phyloP scores from a whole-genome alignment of 2,797 vertebrate species.

The Bucorvus abyssinicus region DNA sequence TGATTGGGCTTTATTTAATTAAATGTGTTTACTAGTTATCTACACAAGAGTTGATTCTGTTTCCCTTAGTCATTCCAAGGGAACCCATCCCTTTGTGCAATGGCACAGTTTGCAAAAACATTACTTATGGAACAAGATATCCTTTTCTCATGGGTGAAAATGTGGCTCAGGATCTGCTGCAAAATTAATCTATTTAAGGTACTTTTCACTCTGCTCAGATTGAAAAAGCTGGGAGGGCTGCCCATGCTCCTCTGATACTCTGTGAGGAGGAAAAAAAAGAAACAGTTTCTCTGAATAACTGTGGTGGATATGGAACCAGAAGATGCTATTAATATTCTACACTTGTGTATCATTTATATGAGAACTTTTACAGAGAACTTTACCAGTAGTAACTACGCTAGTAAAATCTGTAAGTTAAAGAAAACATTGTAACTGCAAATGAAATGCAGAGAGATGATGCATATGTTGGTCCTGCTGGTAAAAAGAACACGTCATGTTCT shows the following conservation, averaged over 20 bases:
- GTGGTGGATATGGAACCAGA: neutral
- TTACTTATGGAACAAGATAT: neutral
- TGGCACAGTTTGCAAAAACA: neutral
- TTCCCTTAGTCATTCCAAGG: neutral
- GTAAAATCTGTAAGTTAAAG: neutral
- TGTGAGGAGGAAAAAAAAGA: neutral
- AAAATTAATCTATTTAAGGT: neutral
- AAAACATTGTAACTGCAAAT: neutral
- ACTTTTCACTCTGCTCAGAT: neutral
- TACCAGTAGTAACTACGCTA: neutral
- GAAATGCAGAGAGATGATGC: neutral
- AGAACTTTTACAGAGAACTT: neutral
- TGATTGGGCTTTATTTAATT: neutral
- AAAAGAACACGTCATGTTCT: neutral
- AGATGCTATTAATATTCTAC: neutral
- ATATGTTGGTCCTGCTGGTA: neutral
- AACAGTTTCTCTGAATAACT: neutral
- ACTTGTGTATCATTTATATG: neutral
- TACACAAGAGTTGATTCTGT: neutral
- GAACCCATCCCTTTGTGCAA: neutral
- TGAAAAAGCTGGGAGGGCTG: neutral
- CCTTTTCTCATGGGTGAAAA: neutral
- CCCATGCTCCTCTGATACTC: fast-evolving
- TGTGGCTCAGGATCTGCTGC: neutral
- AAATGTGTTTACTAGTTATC: neutral